Evolutionary conservation across 2,797 vertebrate species (phyloP).

Genomic region (Sebastes goodei): DNA sequence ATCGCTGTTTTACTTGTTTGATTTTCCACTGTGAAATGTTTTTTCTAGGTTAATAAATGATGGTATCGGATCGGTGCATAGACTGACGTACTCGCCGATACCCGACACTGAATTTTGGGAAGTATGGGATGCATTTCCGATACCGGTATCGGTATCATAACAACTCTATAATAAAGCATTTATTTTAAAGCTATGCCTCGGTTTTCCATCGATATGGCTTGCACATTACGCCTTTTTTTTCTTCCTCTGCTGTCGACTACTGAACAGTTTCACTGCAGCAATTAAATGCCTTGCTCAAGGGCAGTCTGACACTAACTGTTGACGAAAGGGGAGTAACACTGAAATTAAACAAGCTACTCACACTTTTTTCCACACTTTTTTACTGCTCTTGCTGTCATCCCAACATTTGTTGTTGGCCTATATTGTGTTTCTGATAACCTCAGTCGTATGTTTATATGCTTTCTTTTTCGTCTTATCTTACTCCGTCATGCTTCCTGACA

Average conservation of each 20-base stretch:
- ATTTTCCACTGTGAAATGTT: too few species aligned
- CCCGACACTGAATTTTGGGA: too few species aligned
- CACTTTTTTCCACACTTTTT: background rate
- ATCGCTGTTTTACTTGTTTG: too few species aligned
- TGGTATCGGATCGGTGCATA: too few species aligned
- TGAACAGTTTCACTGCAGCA: background rate
- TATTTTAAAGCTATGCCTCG: background rate
- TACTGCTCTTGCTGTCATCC: background rate
- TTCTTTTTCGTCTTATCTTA: constrained; percentile 11
- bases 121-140: too few species aligned
- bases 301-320: background rate
- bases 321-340: background rate
- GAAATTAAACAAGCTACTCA: background rate
- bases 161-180: background rate
- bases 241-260: background rate
- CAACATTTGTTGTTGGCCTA: background rate
- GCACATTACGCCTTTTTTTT: background rate
- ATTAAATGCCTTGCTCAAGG: background rate
- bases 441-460: background rate
- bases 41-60: too few species aligned
- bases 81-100: too few species aligned
- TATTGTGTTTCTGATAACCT: background rate
- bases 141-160: too few species aligned
- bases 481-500: constrained; percentile 27
- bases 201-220: background rate